These are phyloP conservation scores for Trididemnum clinides DNA, from an alignment of 23 tunicate species.

Conservation along the genomic window DNA sequence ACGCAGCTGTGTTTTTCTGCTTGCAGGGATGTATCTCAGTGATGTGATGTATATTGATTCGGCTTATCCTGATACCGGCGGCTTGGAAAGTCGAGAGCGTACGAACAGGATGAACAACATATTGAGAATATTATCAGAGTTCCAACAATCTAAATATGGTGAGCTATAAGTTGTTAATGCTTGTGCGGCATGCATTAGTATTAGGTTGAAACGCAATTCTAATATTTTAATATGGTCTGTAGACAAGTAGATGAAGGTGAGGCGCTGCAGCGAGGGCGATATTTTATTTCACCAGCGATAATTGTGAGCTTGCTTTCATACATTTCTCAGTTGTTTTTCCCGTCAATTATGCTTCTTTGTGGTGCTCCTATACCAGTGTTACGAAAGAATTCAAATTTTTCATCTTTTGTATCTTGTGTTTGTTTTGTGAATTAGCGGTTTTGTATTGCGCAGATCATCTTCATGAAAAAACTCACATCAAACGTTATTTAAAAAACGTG, in stretches of 20 bases:
- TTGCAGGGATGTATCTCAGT: conserved; percentile 81
- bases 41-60: conserved; percentile 93
- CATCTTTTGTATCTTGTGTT: too few species aligned
- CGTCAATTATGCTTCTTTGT: too few species aligned
- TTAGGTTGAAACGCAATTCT: background rate
- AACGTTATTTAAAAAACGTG: conserved; percentile 77
- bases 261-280: too few species aligned
- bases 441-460: too few species aligned
- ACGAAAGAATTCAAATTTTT: too few species aligned
- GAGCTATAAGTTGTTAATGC: background rate
- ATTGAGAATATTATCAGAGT: conserved; percentile 76
- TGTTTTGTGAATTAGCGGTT: too few species aligned
- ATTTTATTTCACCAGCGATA: too few species aligned
- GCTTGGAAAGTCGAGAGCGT: conserved; percentile 85
- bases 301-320: too few species aligned
- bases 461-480: conserved; percentile 82
- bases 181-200: background rate
- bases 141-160: conserved; percentile 91
- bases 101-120: conserved; percentile 95
- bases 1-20: too few species aligned
- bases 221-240: background rate
- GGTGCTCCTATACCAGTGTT: too few species aligned
- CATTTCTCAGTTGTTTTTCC: too few species aligned
- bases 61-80: conserved; percentile 97
- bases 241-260: too few species aligned